Evolutionary conservation across 2,797 vertebrate species (phyloP).

Genomic region (Parotocinclus haroldoi): DNA sequence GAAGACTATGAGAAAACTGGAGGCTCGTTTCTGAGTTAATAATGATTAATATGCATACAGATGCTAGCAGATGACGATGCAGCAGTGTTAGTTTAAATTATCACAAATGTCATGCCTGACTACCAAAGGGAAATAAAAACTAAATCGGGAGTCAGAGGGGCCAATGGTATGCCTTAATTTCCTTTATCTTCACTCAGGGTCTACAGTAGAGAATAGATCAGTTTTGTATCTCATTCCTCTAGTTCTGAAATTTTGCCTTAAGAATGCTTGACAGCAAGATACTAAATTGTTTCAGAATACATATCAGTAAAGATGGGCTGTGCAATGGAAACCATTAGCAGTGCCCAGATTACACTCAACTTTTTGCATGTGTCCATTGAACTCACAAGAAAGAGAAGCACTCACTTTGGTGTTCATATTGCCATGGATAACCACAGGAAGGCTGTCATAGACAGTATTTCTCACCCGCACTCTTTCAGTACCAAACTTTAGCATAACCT

Average conservation of each 20-base stretch:
- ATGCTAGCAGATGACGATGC: slow-evolving; percentile 60
- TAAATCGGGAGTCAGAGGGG: slow-evolving; percentile 18
- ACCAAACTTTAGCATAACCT: slow-evolving; percentile 93
- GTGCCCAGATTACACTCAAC: neutral
- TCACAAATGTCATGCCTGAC: slow-evolving; percentile 34
- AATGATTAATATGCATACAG: slow-evolving; percentile 48
- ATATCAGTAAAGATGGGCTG: slow-evolving; percentile 7
- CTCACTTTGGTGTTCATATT: slow-evolving; percentile 95
- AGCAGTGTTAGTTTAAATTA: slow-evolving; percentile 55
- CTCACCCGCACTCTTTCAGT: slow-evolving; percentile 83
- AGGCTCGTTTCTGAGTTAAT: neutral
- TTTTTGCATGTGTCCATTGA: neutral
- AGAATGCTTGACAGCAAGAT: neutral
- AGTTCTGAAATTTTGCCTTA: neutral
- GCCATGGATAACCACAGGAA: slow-evolving; percentile 87
- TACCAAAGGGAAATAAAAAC: slow-evolving; percentile 29
- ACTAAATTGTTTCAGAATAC: slow-evolving; percentile 12
- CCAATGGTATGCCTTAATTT: slow-evolving; percentile 22
- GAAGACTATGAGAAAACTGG: neutral
- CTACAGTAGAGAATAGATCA: slow-evolving; percentile 20
- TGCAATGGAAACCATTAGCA: neutral
- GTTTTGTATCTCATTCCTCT: no score
- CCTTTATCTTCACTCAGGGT: slow-evolving; percentile 27
- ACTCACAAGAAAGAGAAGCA: slow-evolving; percentile 30
- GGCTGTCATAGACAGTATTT: slow-evolving; percentile 85